Evolutionary conservation across 1,140 invertebrate species (phyloP).

Genomic region (Goniozus legneri): DNA sequence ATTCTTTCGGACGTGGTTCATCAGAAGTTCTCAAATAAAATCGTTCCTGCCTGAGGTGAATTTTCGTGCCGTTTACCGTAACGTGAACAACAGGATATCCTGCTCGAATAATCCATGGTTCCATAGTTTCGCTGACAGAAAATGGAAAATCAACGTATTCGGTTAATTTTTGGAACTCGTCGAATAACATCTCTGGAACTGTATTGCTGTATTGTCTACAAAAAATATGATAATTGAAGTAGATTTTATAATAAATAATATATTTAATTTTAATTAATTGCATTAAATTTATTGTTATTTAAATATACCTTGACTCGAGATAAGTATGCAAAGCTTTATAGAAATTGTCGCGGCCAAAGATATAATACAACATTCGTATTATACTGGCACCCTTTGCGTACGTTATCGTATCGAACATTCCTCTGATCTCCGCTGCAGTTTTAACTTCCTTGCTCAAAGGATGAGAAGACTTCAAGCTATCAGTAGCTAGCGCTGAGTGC

Average conservation of each 20-base stretch:
- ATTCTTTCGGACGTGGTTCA: constrained; percentile 21
- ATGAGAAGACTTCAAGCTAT: constrained; percentile 72
- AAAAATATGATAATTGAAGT: constrained; percentile 12
- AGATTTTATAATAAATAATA: not conserved
- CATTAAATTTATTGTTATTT: constrained; percentile 1
- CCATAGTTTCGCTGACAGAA: constrained; percentile 69
- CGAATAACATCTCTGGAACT: constrained; percentile 69
- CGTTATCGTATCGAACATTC: constrained; percentile 82
- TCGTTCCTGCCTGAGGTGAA: constrained; percentile 51
- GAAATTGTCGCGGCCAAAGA: constrained; percentile 69
- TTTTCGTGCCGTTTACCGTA: constrained; percentile 40
- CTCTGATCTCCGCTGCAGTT: constrained; percentile 71
- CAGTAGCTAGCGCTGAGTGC: constrained; percentile 66
- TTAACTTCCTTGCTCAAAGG: constrained; percentile 66
- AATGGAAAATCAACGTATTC: constrained; percentile 46
- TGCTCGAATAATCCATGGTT: constrained; percentile 78
- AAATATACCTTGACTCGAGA: constrained; percentile 40
- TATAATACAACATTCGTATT: constrained; percentile 77
- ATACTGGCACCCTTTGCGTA: constrained; percentile 82
- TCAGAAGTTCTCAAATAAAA: constrained; percentile 46
- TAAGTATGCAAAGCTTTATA: constrained; percentile 63
- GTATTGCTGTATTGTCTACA: constrained; percentile 63
- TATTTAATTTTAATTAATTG: constrained; percentile 1
- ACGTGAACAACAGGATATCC: constrained; percentile 78
- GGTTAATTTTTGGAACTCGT: constrained; percentile 58